Evolutionary conservation across 2,113 vertebrate genomes (phyloP).

Genomic region (Sylvia atricapilla): DNA sequence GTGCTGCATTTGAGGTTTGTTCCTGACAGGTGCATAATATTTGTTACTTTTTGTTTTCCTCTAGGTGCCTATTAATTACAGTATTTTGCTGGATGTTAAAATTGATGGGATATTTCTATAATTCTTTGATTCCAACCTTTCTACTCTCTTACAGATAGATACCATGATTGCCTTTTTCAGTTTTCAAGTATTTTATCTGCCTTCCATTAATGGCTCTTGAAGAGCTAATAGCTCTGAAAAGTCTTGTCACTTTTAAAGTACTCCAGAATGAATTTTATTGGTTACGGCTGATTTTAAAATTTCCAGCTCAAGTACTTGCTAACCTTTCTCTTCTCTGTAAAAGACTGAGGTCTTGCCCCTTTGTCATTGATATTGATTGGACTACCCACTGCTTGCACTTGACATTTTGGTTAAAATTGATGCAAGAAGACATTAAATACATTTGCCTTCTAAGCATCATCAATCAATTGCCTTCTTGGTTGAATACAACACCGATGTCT

Average conservation of each 20-base stretch:
- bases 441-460: slow-evolving; percentile 22
- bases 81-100: not conserved
- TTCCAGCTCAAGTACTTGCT: not conserved
- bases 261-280: not conserved
- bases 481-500: not conserved
- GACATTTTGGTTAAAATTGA: slow-evolving; percentile 35
- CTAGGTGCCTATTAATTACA: not conserved
- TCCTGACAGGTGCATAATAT: not conserved
- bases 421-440: slow-evolving; percentile 27
- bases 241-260: slow-evolving; percentile 7
- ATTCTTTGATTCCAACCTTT: not conserved
- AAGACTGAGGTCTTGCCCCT: slow-evolving; percentile 13
- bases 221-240: slow-evolving; percentile 6
- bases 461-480: not conserved
- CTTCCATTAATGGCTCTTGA: not conserved
- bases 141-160: not conserved
- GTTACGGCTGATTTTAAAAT: not conserved
- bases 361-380: slow-evolving; percentile 37
- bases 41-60: not conserved
- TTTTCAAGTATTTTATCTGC: not conserved
- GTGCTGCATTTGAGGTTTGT: not conserved
- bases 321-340: slow-evolving; percentile 18
- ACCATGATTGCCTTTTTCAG: not conserved
- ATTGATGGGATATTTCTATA: not conserved
- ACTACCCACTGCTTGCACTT: not conserved